These are phyloP conservation scores for Mamestra brassicae DNA, from an alignment of 2,888 invertebrate genomes.

Conservation along the genomic window DNA sequence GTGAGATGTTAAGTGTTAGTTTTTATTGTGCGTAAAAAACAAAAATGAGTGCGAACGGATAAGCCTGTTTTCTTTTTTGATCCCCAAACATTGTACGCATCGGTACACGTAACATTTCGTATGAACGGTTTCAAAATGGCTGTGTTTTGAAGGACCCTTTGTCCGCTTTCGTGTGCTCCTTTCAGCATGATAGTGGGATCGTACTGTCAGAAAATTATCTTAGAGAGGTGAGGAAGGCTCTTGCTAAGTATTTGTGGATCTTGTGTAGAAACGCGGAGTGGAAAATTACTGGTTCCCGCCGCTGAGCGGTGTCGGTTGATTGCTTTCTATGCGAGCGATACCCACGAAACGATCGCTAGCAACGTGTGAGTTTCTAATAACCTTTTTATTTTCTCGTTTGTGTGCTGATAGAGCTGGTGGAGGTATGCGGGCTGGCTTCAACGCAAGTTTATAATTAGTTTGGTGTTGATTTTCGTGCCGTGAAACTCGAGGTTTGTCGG, in stretches of 20 bases:
- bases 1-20: constrained; percentile 91
- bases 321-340: constrained; percentile 88
- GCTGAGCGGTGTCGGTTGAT: constrained; percentile 82
- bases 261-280: constrained; percentile 76
- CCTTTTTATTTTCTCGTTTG: constrained; percentile 78
- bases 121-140: constrained; percentile 93
- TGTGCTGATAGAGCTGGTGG: constrained; percentile 70
- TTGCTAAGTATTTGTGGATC: constrained; percentile 73
- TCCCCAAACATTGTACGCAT: constrained; percentile 78
- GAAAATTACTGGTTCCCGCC: constrained; percentile 87
- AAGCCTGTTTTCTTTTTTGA: constrained; percentile 77
- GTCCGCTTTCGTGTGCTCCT: constrained; percentile 92
- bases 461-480: constrained; percentile 73
- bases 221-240: constrained; percentile 91
- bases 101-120: constrained; percentile 89
- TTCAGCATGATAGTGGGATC: constrained; percentile 93
- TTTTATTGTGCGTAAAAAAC: constrained; percentile 85
- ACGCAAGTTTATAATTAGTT: constrained; percentile 75
- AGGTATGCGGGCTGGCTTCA: constrained; percentile 69
- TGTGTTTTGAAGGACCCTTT: constrained; percentile 93
- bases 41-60: constrained; percentile 90
- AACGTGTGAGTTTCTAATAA: constrained; percentile 89
- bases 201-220: constrained; percentile 91
- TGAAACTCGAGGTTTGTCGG: constrained; percentile 71
- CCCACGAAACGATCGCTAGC: constrained; percentile 84